Conservation (phyloP, 1,140 invertebrate genomes). For the Pantala flavescens region DNA sequence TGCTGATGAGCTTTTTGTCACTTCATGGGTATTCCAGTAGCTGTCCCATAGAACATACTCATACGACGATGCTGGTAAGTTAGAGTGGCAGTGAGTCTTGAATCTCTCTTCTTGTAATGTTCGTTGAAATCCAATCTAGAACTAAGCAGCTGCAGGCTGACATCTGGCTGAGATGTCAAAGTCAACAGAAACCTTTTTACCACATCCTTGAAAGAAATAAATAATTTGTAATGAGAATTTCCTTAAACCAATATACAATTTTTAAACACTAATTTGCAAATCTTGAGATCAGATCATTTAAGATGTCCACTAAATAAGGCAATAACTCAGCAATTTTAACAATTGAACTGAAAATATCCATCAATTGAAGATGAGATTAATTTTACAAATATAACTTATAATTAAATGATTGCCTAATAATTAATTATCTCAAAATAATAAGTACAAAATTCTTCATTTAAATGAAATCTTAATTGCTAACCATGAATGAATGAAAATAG, state of each 20-base stretch:
- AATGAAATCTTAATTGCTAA: too few relatives aligned
- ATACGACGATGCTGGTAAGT: constrained; percentile 59
- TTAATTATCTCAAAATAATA: too few relatives aligned
- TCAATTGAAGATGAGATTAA: too few relatives aligned
- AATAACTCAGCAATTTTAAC: too few relatives aligned
- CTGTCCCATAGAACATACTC: constrained; percentile 26
- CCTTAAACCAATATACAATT: constrained; percentile 16
- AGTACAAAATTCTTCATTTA: too few relatives aligned
- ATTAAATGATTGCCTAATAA: too few relatives aligned
- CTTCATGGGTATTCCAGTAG: neutral
- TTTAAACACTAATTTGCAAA: constrained; percentile 8
- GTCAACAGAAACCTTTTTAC: constrained; percentile 71
- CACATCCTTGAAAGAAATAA: constrained; percentile 46
- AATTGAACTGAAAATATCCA: too few relatives aligned
- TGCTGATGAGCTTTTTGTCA: neutral
- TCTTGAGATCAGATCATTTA: neutral
- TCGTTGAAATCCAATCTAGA: constrained; percentile 87
- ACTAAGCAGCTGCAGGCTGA: constrained; percentile 75
- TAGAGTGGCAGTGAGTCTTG: constrained; percentile 58
- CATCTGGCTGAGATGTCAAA: constrained; percentile 59
- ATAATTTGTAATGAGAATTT: constrained; percentile 15
- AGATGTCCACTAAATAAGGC: too few relatives aligned
- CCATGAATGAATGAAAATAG: too few relatives aligned
- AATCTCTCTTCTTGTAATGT: constrained; percentile 71
- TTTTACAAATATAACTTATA: too few relatives aligned